Percentiles rank a stretch among this genome's conserved stretches.
These are phyloP conservation scores for Agriopis aurantiaria DNA, from an alignment of 2,888 invertebrate genomes.

Conservation along the genomic window DNA sequence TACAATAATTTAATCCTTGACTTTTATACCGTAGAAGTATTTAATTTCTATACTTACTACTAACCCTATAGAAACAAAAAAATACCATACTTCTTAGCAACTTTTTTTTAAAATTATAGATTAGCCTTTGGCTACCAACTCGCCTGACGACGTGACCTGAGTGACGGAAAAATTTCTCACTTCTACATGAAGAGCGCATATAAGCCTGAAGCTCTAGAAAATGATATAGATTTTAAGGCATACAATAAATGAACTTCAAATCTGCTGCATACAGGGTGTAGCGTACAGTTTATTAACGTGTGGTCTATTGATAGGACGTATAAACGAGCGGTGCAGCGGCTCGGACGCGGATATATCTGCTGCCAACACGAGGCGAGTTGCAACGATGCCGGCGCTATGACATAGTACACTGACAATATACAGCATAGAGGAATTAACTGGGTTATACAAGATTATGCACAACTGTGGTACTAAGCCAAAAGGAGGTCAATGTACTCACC, in stretches of 20 bases:
- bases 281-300: not conserved
- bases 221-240: not conserved
- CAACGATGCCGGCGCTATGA: not conserved
- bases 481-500: too few relatives aligned
- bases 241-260: not conserved
- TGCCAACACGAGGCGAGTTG: not conserved
- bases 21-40: too few relatives aligned
- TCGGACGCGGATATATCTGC: constrained; percentile 8
- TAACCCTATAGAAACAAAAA: not conserved
- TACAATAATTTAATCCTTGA: too few relatives aligned
- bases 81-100: not conserved
- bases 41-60: too few relatives aligned
- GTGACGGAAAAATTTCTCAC: too few relatives aligned
- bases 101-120: too few relatives aligned
- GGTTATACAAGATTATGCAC: not conserved
- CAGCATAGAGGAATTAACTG: not conserved
- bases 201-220: not conserved
- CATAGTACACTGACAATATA: not conserved
- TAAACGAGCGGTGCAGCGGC: constrained; percentile 1
- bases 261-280: not conserved
- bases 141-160: too few relatives aligned
- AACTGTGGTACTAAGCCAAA: too few relatives aligned
- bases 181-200: not conserved
- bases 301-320: constrained; percentile 12
- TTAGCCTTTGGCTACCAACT: too few relatives aligned